Evolutionary conservation across 1,140 invertebrate genomes (phyloP).

Genomic region (Ladona fulva): DNA sequence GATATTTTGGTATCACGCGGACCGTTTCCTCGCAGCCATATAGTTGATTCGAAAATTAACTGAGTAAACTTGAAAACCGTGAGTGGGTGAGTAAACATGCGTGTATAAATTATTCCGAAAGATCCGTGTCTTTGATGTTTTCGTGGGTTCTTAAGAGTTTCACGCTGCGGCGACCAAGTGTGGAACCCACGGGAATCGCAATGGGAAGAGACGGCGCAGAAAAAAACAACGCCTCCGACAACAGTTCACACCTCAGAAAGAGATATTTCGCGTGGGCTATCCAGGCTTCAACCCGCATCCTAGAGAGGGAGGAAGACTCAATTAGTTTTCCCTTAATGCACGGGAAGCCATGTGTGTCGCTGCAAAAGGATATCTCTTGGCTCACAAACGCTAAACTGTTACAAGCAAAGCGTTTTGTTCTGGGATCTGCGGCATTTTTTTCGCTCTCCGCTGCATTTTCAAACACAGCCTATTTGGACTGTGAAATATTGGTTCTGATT

Average conservation of each 20-base stretch:
- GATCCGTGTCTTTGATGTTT: no score
- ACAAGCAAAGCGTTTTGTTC: neutral
- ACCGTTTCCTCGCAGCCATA: no score
- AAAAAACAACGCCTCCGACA: neutral
- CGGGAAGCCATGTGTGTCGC: neutral
- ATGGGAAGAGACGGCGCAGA: no score
- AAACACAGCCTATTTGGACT: no score
- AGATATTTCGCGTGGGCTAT: neutral
- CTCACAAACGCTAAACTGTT: neutral
- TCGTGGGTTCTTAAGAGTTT: neutral
- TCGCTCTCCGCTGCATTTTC: no score
- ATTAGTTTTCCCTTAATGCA: conserved; percentile 2
- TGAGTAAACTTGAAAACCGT: no score
- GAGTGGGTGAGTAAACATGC: no score
- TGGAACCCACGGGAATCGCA: neutral
- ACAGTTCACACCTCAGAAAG: neutral
- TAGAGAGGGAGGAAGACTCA: neutral
- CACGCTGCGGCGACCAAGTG: neutral
- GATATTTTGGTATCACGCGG: no score
- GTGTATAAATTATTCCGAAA: no score
- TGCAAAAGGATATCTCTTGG: conserved; percentile 5
- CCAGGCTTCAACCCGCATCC: neutral
- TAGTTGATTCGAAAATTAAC: no score
- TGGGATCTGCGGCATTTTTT: neutral
- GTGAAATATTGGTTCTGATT: no score